Percentiles rank a stretch among this genome's conserved stretches.
phyloP scores from a whole-genome alignment of 2,113 vertebrate genomes.

The Archocentrus centrarchus region DNA sequence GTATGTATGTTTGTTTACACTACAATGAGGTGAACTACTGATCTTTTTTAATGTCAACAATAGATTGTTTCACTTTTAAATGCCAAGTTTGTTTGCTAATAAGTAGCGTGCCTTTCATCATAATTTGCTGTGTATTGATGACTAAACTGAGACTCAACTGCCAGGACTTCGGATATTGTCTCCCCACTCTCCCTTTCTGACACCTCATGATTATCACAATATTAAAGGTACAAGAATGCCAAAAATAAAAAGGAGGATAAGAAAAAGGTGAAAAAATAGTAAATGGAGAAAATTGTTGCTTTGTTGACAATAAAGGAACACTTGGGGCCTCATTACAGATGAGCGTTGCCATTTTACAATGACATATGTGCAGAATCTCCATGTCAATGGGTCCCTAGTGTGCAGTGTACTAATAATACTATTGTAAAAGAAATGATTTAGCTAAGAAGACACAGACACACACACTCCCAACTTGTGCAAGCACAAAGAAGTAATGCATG shows the following conservation, averaged over 20 bases:
- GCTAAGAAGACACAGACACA: conserved; percentile 15
- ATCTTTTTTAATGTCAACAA: background rate
- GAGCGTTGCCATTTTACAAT: conserved; percentile 63
- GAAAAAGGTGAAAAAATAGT: background rate
- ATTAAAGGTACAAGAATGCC: background rate
- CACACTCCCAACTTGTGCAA: background rate
- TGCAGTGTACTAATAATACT: conserved; percentile 64
- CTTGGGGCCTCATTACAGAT: conserved; percentile 7
- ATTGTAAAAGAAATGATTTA: conserved; percentile 54
- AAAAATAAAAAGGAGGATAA: conserved; percentile 20
- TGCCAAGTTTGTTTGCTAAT: background rate
- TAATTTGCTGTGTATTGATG: background rate
- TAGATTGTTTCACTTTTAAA: background rate
- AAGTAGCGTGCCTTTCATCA: background rate
- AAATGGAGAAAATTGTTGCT: conserved; percentile 46
- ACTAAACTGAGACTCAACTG: background rate
- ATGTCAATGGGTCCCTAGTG: conserved; percentile 59
- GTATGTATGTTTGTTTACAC: background rate
- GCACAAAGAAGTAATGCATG: conserved; percentile 22
- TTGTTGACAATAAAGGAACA: conserved; percentile 53
- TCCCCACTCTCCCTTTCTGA: background rate
- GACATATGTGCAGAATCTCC: conserved; percentile 53
- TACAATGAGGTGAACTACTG: background rate
- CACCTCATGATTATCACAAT: conserved; percentile 11
- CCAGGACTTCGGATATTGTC: background rate